A percentile compares a stretch with the other conserved stretches of the same genome.
These are phyloP conservation scores for Spea bombifrons DNA, from an alignment of 2,113 vertebrate species.

Conservation along the genomic window DNA sequence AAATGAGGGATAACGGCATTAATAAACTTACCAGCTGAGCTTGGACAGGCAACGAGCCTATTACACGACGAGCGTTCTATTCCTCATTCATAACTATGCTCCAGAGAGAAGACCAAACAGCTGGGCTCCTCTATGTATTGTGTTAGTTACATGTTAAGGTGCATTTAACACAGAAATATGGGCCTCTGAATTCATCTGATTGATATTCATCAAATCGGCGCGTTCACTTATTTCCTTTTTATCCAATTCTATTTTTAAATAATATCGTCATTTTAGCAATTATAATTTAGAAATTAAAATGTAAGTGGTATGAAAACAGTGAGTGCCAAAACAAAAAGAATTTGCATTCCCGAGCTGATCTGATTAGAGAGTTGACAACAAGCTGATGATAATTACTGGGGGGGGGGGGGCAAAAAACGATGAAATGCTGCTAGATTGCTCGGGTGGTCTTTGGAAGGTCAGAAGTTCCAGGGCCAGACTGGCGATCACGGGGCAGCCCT, in stretches of 20 bases:
- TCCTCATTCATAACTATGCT: slow-evolving; percentile 14
- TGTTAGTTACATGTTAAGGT: slow-evolving; percentile 23
- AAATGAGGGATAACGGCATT: slow-evolving; percentile 41
- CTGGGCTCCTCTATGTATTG: slow-evolving; percentile 26
- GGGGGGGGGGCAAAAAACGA: not conserved
- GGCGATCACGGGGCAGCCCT: too few species aligned
- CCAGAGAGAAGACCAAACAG: slow-evolving; percentile 17
- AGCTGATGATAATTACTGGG: not conserved
- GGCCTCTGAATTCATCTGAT: not conserved
- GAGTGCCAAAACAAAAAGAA: not conserved
- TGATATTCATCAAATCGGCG: not conserved
- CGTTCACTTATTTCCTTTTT: not conserved
- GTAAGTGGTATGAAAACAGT: not conserved
- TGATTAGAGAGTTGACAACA: not conserved
- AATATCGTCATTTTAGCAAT: not conserved
- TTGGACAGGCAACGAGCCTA: not conserved
- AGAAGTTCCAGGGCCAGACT: too few species aligned
- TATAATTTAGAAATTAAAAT: not conserved
- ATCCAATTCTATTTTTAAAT: not conserved
- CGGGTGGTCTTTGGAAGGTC: not conserved
- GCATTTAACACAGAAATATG: slow-evolving; percentile 4
- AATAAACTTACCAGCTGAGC: slow-evolving; percentile 31
- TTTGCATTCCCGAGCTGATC: not conserved
- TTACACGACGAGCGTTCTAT: not conserved
- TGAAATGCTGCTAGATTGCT: not conserved